phyloP scores from a whole-genome alignment of 2,888 invertebrate species.

The Ptychoptera contaminata region DNA sequence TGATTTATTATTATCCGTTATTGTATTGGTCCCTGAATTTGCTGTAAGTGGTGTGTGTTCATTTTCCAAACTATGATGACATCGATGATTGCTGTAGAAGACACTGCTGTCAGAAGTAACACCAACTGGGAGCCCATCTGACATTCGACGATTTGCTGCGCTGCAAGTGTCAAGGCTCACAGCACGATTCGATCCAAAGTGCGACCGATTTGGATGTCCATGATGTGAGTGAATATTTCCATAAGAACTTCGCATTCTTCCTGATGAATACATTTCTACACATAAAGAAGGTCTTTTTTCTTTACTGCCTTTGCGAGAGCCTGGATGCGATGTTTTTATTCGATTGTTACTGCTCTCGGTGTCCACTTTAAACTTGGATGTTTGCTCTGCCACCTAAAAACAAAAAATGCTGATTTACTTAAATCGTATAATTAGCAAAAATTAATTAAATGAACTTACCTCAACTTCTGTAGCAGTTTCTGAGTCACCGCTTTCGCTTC shows the following conservation, averaged over 20 bases:
- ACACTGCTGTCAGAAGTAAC: conserved; percentile 31
- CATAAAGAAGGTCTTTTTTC: conserved; percentile 38
- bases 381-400: conserved; percentile 45
- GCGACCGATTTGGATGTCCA: conserved; percentile 20
- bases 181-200: conserved; percentile 30
- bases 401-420: neutral
- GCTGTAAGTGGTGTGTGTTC: neutral
- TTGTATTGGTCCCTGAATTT: conserved; percentile 1
- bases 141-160: conserved; percentile 25
- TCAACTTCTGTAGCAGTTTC: conserved; percentile 58
- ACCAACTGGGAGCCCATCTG: conserved; percentile 27
- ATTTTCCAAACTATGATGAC: conserved; percentile 19
- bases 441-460: conserved; percentile 30
- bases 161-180: conserved; percentile 32
- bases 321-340: conserved; percentile 44
- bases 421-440: neutral
- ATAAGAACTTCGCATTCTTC: conserved; percentile 29
- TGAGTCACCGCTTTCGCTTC: conserved; percentile 42
- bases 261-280: conserved; percentile 29
- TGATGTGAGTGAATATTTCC: conserved; percentile 31
- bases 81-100: conserved; percentile 26
- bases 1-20: conserved; percentile 1
- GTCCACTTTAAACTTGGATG: conserved; percentile 59
- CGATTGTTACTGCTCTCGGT: conserved; percentile 44
- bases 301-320: conserved; percentile 50